Base-by-base conservation (phyloP, 2,113 vertebrate genomes). In the Eublepharis macularius region DNA sequence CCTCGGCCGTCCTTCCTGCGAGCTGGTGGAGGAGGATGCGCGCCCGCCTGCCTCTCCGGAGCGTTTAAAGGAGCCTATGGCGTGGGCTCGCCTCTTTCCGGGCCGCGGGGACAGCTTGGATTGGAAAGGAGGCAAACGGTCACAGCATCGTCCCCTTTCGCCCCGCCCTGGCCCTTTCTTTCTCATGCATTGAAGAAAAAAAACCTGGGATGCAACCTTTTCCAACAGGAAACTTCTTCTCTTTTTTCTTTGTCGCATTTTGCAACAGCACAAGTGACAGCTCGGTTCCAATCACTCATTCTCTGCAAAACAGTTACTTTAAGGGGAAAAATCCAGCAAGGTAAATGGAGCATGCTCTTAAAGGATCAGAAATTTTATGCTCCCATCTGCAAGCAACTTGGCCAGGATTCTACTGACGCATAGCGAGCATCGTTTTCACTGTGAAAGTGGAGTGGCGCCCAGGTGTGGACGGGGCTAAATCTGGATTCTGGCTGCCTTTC, bases 1-100 rank as follows among this genome's bases (percentile, higher is more conserved):
- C 94, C 95, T 93, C 94, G 29, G 91, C 91, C 66, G 81, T 24
- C 78, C 90, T 90, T 87, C 93, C 93, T 86, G 84, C 84, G 84
- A 79, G 83, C 88, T 3, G 86, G 19, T 36, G 34, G 75, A 57
- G 60, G 54, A 63, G 24, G 24, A 92, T 93, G 94, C 79, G 84
- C 80, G 75, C 87, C 80, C 32, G 78, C 81, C 84, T 73, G 93
- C 94, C 90, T 81, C 41, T 51, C 83, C 84, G 70, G 78, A 60
- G 57, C 57, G 13, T 32, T 43, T 4, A 4, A 26, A 49, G 82
- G 72, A 80, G 90, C 90, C 90, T 80, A 90, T 91, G 92, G 90
- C 87, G 87, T 82, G 81, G 89, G 84, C 88, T 87, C 87, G 80
- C 88, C 90, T 82, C 90, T 86, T 89, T 81, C 89, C 89, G 81